Conservation (phyloP, 2,888 invertebrate genomes). For the Tolmerus cingulatus region DNA sequence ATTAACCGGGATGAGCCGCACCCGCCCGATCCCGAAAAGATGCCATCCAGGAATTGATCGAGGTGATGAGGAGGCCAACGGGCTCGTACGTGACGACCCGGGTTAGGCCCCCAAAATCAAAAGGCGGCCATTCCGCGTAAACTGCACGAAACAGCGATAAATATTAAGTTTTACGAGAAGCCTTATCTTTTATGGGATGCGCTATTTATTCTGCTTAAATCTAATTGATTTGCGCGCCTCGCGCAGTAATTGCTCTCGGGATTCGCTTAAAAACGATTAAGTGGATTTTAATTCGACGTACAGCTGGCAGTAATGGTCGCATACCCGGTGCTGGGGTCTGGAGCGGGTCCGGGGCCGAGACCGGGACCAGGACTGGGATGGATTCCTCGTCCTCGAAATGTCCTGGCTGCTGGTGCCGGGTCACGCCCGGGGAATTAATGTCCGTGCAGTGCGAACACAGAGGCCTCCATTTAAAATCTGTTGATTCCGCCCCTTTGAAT, state of each 20-base stretch:
- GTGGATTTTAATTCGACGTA: slow-evolving; percentile 15
- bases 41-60: background rate
- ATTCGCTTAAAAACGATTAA: slow-evolving; percentile 21
- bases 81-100: background rate
- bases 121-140: background rate
- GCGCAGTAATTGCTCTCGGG: slow-evolving; percentile 1
- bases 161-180: slow-evolving; percentile 45
- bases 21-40: background rate
- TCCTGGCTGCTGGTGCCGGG: background rate
- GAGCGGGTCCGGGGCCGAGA: background rate
- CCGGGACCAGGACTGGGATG: background rate
- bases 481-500: background rate
- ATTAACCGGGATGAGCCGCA: background rate
- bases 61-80: background rate
- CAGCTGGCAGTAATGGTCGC: slow-evolving; percentile 3
- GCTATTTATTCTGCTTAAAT: slow-evolving; percentile 14
- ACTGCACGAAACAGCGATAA: slow-evolving; percentile 42
- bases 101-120: background rate
- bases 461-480: slow-evolving; percentile 13
- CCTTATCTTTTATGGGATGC: slow-evolving; percentile 44
- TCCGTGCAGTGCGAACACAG: background rate
- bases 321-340: background rate
- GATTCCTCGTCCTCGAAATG: background rate
- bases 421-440: background rate
- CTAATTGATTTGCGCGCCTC: slow-evolving; percentile 29